Evolutionary conservation across 2,888 invertebrate species (phyloP), one percentile per base, ranked within the genome.

Genomic region (Drosophila limbata): DNA sequence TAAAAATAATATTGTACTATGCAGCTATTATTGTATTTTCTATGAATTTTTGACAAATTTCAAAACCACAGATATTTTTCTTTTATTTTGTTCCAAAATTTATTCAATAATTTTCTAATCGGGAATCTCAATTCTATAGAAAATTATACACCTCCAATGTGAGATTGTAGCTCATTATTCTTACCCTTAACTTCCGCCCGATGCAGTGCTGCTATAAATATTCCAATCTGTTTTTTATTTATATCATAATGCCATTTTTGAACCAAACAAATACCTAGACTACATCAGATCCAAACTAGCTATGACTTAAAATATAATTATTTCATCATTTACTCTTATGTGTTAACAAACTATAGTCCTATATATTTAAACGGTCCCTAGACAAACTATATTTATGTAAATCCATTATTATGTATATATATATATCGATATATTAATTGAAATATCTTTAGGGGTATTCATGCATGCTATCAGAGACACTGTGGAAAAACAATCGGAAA

Each of bases 131-230:
- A 48, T n/a, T 33, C 31, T 35, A 19, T 19, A 19, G 47, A 48
- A 28, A 10, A 4, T 28, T 15, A 0, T 6, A 47, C 28, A 28
- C 15, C 5, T 45, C 4, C 0, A 19, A 42, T 55, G 17, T 39
- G 35, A 62, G n/a, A 48, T 60, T 53, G n/a, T n/a, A 42, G 35
- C 15, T 45, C 11, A 31, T 39, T 44, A 39, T 52, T 47, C 37
- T 6, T 45, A 35, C 19, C 56, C 19, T 10, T 57, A 61, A 65
- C 59, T 72, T 62, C 52, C 59, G 52, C 69, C 90, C 91, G 90
- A 88, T 91, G 91, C 91, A 90, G 82, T 86, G 91, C 84, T 89
- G 90, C 89, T 72, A 63, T 42, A 28, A 57, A 42, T 40, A 56
- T 15, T 48, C n/a, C 5, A 31, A 57, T 28, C 33, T 15, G 21